phyloP scores from a whole-genome alignment of 2,797 vertebrate species.

The Xiphophorus birchmanni region DNA sequence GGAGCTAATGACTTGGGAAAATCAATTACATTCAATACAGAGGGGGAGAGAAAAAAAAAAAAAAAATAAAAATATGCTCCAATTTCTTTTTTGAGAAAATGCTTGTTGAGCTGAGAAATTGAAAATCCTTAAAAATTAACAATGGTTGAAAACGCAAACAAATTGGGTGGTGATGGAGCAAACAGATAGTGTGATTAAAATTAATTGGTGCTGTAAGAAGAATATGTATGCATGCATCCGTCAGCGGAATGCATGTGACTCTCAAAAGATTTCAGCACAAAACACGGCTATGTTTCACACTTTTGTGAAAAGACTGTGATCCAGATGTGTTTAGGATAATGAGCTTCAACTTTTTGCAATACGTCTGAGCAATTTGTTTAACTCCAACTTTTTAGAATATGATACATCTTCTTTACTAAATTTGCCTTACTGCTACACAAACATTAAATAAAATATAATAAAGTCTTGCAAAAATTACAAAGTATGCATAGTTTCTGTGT shows the following conservation, averaged over 20 bases:
- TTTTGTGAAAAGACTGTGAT: conserved; percentile 21
- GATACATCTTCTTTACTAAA: not conserved
- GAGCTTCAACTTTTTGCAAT: conserved; percentile 7
- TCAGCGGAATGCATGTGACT: conserved; percentile 20
- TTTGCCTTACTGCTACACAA: not conserved
- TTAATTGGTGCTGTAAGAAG: conserved; percentile 31
- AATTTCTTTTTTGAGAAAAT: conserved; percentile 44
- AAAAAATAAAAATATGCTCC: conserved; percentile 22
- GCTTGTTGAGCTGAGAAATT: conserved; percentile 69
- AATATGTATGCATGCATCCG: conserved; percentile 18
- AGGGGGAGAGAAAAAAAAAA: conserved; percentile 18
- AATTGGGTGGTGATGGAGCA: conserved; percentile 53
- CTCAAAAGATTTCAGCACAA: conserved; percentile 15
- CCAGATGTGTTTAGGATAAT: not conserved
- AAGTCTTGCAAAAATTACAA: not conserved
- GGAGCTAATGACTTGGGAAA: conserved; percentile 63
- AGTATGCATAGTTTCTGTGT: not conserved
- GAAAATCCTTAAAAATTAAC: conserved; percentile 54
- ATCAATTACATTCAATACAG: conserved; percentile 65
- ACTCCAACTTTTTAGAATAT: not conserved
- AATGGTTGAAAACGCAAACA: conserved; percentile 69
- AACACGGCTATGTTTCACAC: conserved; percentile 15
- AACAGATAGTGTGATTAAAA: conserved; percentile 52
- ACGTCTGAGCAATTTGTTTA: not conserved
- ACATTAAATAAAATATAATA: not conserved